Base-by-base conservation (phyloP, 1,140 invertebrate genomes). In the Drosophila virilis region DNA sequence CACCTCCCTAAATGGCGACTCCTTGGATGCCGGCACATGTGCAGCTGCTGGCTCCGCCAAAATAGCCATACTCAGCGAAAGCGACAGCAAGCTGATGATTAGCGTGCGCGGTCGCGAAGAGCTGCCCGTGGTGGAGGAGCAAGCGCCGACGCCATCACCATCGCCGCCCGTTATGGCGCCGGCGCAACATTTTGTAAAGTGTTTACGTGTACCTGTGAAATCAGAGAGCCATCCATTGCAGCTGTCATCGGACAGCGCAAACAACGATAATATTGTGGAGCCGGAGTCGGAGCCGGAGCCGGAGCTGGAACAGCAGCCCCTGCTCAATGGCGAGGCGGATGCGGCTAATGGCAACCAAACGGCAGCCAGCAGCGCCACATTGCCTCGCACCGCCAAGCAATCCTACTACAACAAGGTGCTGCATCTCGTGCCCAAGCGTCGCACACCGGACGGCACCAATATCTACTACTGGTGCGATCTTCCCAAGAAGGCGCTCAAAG, bases 401-500 rank as follows among this genome's bases (percentile, higher is more conserved):
- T 74, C 75, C 1, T 86, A 90, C 48, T 82, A 82, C 52, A 85
- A 81, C 59, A 81, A 84, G 48, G 86, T 91, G 42, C 38, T 92
- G 35, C 92, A 93, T 17, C 84, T 94, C 74, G 95, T 96, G 45
- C 96, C 96, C n/a, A 95, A 95, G 80, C 94, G 95, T 40, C 94
- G 95, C 77, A 96, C 96, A 40, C 95, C 96, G 32, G 96, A 97
- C 93, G 96, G 96, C 75, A 97, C 96, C 32, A 94, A 95, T 77
- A 95, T 97, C 92, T 96, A 96, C 94, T 97, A 96, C 93, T 96
- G 96, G 96, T 97, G 96, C 93, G 96, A 97, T 92, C 83, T 95
- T 81, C 94, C 94, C 67, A 94, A 94, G 71, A 93, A 93, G 76
- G 90, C 89, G 60, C 78, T 84, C 43, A 92, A 93, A 91, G 94